phyloP scores from a whole-genome alignment of 2,797 vertebrate species.

The Cetoscarus ocellatus region DNA sequence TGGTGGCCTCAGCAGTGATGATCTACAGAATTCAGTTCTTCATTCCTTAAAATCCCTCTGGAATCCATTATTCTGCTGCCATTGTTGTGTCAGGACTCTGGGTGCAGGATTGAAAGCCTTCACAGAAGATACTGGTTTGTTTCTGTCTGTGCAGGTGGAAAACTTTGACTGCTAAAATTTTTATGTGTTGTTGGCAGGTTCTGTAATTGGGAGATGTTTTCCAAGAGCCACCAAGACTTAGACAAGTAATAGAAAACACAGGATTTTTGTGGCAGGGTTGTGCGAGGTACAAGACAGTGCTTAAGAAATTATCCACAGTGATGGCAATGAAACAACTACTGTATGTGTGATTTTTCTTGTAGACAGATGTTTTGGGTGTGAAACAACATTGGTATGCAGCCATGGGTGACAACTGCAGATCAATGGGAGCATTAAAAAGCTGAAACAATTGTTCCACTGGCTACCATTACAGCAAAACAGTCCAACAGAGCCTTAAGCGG shows the following conservation, averaged over 20 bases:
- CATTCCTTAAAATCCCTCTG: slow-evolving; percentile 67
- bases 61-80: slow-evolving; percentile 74
- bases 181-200: slow-evolving; percentile 1
- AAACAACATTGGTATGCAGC: too few species aligned
- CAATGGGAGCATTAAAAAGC: too few species aligned
- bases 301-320: too few species aligned
- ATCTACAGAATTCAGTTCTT: slow-evolving; percentile 66
- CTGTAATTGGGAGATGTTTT: slow-evolving; percentile 24
- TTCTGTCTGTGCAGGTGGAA: slow-evolving; percentile 43
- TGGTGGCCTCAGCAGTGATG: slow-evolving; percentile 60
- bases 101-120: slow-evolving; percentile 63
- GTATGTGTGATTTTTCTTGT: too few species aligned
- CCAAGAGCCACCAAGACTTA: slow-evolving; percentile 2
- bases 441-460: too few species aligned
- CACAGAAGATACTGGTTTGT: slow-evolving; percentile 32
- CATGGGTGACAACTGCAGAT: too few species aligned
- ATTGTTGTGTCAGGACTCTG: slow-evolving; percentile 69
- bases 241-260: not conserved
- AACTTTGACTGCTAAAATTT: slow-evolving; percentile 18
- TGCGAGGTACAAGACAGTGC: too few species aligned
- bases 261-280: too few species aligned
- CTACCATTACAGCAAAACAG: too few species aligned
- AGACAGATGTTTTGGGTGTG: too few species aligned
- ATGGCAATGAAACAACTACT: too few species aligned
- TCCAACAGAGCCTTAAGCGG: too few species aligned